Conservation (phyloP, 2,113 vertebrate genomes). For the Chrysemys picta region DNA sequence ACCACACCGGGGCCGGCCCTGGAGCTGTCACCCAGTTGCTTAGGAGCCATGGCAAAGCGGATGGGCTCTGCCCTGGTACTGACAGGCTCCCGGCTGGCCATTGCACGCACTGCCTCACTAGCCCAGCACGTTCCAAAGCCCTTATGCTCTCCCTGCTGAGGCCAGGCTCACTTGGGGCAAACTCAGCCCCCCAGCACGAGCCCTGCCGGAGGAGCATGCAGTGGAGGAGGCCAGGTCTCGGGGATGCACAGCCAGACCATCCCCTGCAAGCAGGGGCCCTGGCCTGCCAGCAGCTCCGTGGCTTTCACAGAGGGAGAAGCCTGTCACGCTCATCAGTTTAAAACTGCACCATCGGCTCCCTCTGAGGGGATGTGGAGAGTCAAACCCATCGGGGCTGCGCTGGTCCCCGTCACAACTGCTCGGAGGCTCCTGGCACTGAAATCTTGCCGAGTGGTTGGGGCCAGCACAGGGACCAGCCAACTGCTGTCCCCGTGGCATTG, state of each 20-base stretch:
- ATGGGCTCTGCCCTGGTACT: background rate
- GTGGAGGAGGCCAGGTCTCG: background rate
- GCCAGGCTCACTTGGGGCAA: background rate
- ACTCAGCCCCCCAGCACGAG: background rate
- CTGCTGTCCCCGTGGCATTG: too few species aligned
- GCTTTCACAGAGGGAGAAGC: fast-evolving
- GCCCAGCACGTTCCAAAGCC: background rate
- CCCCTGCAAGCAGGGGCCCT: too few species aligned
- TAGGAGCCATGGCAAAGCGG: fast-evolving
- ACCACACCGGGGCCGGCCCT: background rate
- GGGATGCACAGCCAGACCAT: fast-evolving
- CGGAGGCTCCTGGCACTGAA: too few species aligned
- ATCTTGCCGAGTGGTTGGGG: too few species aligned
- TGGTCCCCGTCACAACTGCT: too few species aligned
- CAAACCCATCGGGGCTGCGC: background rate
- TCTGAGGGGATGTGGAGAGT: background rate
- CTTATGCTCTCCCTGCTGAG: background rate
- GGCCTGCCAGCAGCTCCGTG: fast-evolving
- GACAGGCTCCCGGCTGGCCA: too few species aligned
- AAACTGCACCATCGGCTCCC: background rate
- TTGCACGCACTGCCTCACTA: background rate
- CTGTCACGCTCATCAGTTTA: too few species aligned
- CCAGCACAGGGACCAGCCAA: too few species aligned
- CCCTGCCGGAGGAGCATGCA: background rate
- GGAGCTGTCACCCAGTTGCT: background rate